Base-by-base conservation (phyloP, 2,888 invertebrate species). In the Aporophyla lueneburgensis region DNA sequence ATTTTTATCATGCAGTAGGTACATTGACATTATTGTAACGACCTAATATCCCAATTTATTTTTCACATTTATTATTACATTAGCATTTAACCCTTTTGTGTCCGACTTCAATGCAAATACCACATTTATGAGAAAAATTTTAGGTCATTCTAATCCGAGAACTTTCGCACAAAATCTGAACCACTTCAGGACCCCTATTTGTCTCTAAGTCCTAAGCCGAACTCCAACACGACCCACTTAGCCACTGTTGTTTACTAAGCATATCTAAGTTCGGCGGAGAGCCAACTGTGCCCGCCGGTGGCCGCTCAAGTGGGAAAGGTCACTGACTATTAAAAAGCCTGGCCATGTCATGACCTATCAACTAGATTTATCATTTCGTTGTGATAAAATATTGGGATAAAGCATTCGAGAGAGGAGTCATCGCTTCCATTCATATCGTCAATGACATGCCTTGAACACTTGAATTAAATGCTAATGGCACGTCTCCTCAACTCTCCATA, bases 361-460 rank as follows among this genome's bases (percentile, higher is more conserved):
- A 74, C 61, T 74, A 62, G 62, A 51, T 43, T 65, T 63, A 24
- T 65, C 65, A 16, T 59, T 12, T 24, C 0, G 49, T 12, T 24
- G 21, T 27, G 56, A 74, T 59, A 33, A 54, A 49, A 75, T 43
- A 54, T 43, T 65, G 49, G 10, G 14, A 59, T 53, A 27, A 62
- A 61, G 6, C 40, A 21, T 54, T 21, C 6, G n/a, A 49, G 19
- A 53, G n/a, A 67, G 12, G 24, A 59, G 63, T 70, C 61, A 59
- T 58, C 65, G 81, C 43, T 83, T 51, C 59, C 43, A 68, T 78
- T 78, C 19, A 19, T 54, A 67, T 73, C 9, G 40, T 71, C 78
- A 83, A 70, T 70, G 70, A 58, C 78, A 70, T 62, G 7, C 79
- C 67, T 83, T 78, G 83, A 67, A 62, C 16, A 59, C 21, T 21